Percentiles rank a stretch among this genome's conserved stretches.
phyloP scores from a whole-genome alignment of 2,797 vertebrate genomes.

The Rachycentron canadum region DNA sequence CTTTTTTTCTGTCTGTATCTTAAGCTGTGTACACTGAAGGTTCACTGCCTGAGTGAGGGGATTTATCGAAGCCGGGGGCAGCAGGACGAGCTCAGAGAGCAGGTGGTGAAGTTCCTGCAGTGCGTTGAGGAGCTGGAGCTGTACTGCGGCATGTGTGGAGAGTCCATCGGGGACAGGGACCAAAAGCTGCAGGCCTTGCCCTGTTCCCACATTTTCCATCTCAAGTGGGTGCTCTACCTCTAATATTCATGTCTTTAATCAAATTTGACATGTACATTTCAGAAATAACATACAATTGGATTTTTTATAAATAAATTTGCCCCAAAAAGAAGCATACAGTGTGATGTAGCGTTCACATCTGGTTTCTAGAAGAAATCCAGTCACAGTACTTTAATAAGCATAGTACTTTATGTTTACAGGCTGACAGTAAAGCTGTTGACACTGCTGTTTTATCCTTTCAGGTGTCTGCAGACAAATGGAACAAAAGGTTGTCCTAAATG shows the following conservation, averaged over 20 bases:
- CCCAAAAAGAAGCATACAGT: neutral
- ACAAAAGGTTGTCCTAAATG: conserved; percentile 96
- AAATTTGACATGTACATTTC: neutral
- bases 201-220: conserved; percentile 98
- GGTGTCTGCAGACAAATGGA: conserved; percentile 95
- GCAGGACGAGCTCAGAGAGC: conserved; percentile 91
- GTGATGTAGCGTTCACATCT: neutral
- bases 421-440: conserved; percentile 1
- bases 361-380: neutral
- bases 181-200: conserved; percentile 97
- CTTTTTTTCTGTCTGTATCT: conserved; percentile 17
- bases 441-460: conserved; percentile 64
- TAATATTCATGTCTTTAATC: neutral
- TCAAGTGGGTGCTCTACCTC: conserved; percentile 87
- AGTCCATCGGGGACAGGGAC: conserved; percentile 97
- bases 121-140: conserved; percentile 99
- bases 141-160: conserved; percentile 98
- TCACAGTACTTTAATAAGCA: neutral
- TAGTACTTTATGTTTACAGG: neutral
- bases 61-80: conserved; percentile 91
- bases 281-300: neutral
- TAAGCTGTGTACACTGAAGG: conserved; percentile 92
- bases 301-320: neutral
- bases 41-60: conserved; percentile 93
- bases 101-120: conserved; percentile 98